Evolutionary conservation across 2,113 vertebrate genomes (phyloP).

Genomic region (Saccopteryx bilineata): DNA sequence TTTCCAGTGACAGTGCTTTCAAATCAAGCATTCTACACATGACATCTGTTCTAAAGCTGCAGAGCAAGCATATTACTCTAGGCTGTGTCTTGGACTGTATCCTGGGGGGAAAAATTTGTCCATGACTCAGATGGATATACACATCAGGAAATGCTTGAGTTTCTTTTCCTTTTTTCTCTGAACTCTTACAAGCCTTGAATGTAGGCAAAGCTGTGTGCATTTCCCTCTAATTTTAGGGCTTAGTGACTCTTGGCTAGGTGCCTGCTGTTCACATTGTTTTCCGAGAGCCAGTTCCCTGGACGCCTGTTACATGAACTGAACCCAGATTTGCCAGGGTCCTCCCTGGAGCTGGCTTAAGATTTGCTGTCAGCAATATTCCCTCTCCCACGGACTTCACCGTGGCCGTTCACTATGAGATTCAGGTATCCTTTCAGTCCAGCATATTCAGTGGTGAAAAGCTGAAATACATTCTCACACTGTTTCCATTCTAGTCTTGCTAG

Average conservation of each 20-base stretch:
- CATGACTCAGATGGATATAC: neutral
- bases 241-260: conserved; percentile 75
- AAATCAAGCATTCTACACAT: neutral
- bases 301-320: conserved; percentile 90
- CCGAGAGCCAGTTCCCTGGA: conserved; percentile 80
- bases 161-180: neutral
- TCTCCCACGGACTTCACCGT: conserved; percentile 90
- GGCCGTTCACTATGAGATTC: conserved; percentile 90
- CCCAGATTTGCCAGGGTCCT: conserved; percentile 89
- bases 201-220: neutral
- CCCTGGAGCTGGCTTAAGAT: conserved; percentile 90
- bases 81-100: neutral
- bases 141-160: neutral
- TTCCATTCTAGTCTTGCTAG: neutral
- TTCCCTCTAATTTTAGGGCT: conserved; percentile 75
- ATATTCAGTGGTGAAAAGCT: neutral
- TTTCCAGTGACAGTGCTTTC: neutral
- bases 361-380: conserved; percentile 89
- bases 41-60: conserved; percentile 1
- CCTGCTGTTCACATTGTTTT: conserved; percentile 84
- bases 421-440: conserved; percentile 86
- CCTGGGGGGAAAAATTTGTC: conserved; percentile 24
- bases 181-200: neutral
- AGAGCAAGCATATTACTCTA: neutral
- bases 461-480: neutral